Evolutionary conservation across 1,140 invertebrate species (phyloP).

Genomic region (Oncopeltus fasciatus): DNA sequence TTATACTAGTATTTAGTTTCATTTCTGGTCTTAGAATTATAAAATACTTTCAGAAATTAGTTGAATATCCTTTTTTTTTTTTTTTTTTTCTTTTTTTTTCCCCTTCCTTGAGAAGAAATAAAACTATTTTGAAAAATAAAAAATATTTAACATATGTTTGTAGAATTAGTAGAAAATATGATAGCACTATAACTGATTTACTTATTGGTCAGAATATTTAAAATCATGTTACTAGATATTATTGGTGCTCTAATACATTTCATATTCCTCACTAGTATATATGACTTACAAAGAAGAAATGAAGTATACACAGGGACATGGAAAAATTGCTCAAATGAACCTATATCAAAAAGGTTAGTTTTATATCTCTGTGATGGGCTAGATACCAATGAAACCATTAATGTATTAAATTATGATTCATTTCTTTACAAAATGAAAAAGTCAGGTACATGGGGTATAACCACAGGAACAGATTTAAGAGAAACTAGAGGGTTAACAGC

Average conservation of each 20-base stretch:
- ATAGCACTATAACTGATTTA: too few relatives aligned
- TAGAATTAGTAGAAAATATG: too few relatives aligned
- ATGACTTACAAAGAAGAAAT: neutral
- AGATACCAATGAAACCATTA: neutral
- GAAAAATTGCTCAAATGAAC: neutral
- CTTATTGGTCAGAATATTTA: too few relatives aligned
- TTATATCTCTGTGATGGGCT: neutral
- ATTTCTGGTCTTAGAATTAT: too few relatives aligned
- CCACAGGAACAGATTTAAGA: neutral
- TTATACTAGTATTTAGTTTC: too few relatives aligned
- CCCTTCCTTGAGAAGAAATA: too few relatives aligned
- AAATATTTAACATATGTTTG: too few relatives aligned
- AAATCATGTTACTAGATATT: neutral
- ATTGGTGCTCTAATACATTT: neutral
- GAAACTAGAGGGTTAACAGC: neutral
- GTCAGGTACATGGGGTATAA: neutral
- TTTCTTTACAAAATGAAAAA: neutral
- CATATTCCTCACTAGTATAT: neutral
- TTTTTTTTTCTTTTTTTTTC: too few relatives aligned
- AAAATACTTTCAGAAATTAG: too few relatives aligned
- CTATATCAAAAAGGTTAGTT: neutral
- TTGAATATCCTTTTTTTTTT: too few relatives aligned
- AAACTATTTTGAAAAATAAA: too few relatives aligned
- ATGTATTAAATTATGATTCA: neutral
- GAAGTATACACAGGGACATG: neutral